Conservation (phyloP, 1,140 invertebrate genomes). For the Brachionus asplanchnoidis region DNA sequence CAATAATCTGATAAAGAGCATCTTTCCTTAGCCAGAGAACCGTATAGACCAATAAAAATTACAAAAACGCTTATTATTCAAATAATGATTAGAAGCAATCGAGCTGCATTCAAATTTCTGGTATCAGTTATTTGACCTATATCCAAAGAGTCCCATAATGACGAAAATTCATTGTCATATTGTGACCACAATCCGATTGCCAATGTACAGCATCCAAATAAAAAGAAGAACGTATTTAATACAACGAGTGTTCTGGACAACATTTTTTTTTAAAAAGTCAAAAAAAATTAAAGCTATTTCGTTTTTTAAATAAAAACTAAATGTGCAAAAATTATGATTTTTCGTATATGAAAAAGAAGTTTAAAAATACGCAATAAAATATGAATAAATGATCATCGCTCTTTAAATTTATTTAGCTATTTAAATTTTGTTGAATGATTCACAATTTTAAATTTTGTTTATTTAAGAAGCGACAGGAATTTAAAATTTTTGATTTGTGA, state of each 20-base stretch:
- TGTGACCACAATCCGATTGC: too few species aligned
- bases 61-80: constrained; percentile 11
- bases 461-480: not conserved
- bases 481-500: not conserved
- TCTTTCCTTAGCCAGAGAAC: not conserved
- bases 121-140: constrained; percentile 13
- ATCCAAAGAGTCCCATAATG: constrained; percentile 31
- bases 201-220: not conserved
- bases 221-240: constrained; percentile 11
- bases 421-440: not conserved
- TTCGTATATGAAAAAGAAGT: too few species aligned
- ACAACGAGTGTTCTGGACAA: constrained; percentile 4
- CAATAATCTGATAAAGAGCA: constrained; percentile 10
- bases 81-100: constrained; percentile 19
- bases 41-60: constrained; percentile 22
- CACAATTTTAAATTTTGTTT: not conserved
- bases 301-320: too few species aligned
- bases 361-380: too few species aligned
- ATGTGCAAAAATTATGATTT: too few species aligned
- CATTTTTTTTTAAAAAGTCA: constrained; percentile 2
- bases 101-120: not conserved
- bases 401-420: not conserved
- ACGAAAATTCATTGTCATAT: constrained; percentile 19
- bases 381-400: not conserved
- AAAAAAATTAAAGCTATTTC: too few species aligned